A percentile compares a stretch with the other conserved stretches of the same genome.
Conservation (phyloP, 2,113 vertebrate species). For the Canis aureus region DNA sequence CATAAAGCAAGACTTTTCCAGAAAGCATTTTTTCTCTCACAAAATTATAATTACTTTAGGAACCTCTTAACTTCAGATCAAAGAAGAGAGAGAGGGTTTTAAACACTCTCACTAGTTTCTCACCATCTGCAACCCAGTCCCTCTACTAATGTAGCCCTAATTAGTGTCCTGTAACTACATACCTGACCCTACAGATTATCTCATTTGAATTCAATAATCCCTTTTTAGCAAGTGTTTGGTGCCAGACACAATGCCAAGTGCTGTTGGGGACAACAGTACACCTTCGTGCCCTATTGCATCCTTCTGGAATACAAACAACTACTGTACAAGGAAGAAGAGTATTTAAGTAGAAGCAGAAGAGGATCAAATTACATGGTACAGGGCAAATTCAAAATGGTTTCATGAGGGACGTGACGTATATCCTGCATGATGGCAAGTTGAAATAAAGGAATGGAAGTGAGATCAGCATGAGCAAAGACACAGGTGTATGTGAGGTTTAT, state of each 20-base stretch:
- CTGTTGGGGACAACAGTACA: neutral
- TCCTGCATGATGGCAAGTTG: neutral
- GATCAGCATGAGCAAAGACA: neutral
- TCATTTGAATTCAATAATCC: neutral
- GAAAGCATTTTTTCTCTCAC: neutral
- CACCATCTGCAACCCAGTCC: neutral
- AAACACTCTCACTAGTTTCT: neutral
- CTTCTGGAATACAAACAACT: neutral
- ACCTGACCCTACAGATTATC: neutral
- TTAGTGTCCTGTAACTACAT: neutral
- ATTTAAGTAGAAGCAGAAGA: neutral
- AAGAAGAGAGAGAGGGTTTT: neutral
- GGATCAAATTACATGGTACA: neutral
- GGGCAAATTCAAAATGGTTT: neutral
- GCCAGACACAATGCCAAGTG: neutral
- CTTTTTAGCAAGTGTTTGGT: neutral
- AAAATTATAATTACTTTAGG: slow-evolving; percentile 11
- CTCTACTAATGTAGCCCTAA: neutral
- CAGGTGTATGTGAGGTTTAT: neutral
- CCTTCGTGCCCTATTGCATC: neutral
- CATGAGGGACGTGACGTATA: neutral
- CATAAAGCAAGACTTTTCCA: slow-evolving; percentile 20
- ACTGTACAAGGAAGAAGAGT: neutral
- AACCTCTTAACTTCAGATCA: neutral
- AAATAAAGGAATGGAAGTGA: neutral